These are phyloP conservation scores for Dicyrtomina minuta DNA, from an alignment of 2,888 invertebrate species.

Conservation along the genomic window DNA sequence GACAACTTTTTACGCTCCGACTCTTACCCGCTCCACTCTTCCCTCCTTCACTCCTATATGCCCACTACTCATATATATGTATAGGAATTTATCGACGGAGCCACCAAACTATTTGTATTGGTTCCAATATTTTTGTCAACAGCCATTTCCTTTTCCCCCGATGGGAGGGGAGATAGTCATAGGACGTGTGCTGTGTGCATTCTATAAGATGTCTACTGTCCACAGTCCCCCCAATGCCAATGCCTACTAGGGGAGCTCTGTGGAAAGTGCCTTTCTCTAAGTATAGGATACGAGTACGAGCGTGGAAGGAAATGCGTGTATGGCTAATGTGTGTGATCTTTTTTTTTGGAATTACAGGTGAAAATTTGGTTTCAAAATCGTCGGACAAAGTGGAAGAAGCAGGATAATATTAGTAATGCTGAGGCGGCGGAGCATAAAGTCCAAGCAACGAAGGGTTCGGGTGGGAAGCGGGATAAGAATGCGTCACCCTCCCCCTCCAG, in stretches of 20 bases:
- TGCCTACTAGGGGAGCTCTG: too few relatives aligned
- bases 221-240: too few relatives aligned
- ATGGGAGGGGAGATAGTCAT: too few relatives aligned
- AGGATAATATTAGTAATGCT: constrained; percentile 85
- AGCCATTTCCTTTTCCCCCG: constrained; percentile 3
- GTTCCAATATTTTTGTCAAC: constrained; percentile 30
- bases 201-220: too few relatives aligned
- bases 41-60: background rate
- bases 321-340: too few relatives aligned
- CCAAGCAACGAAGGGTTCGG: constrained; percentile 54
- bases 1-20: constrained; percentile 29
- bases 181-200: too few relatives aligned
- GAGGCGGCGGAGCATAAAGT: constrained; percentile 82
- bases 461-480: constrained; percentile 42
- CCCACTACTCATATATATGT: background rate
- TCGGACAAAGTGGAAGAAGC: constrained; percentile 83
- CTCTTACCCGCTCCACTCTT: constrained; percentile 7
- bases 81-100: background rate
- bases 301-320: too few relatives aligned
- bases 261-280: too few relatives aligned
- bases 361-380: constrained; percentile 82
- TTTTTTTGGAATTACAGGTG: constrained; percentile 65
- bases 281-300: too few relatives aligned
- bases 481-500: constrained; percentile 28
- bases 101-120: background rate